Conservation (phyloP, 2,888 invertebrate genomes). For the Pseudococcus viburni region DNA sequence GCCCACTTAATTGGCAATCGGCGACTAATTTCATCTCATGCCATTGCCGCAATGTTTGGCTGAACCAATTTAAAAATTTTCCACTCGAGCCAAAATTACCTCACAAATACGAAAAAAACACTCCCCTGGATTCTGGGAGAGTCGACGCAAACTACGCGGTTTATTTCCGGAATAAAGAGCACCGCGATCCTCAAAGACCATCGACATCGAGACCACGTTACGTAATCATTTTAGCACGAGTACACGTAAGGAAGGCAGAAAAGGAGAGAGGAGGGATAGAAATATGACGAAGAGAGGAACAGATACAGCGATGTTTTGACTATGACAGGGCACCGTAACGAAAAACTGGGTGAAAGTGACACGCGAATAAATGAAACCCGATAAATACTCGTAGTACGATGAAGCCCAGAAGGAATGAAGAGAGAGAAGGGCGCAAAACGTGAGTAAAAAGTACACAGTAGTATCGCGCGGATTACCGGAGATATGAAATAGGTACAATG, state of each 20-base stretch:
- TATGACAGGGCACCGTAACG: neutral
- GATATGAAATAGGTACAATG: too few species aligned
- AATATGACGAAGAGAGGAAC: too few species aligned
- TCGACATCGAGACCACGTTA: constrained; percentile 8
- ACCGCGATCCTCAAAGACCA: neutral
- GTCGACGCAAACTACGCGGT: neutral
- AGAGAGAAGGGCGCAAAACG: neutral
- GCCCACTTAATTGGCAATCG: constrained; percentile 15
- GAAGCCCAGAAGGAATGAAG: neutral
- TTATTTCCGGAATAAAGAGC: neutral
- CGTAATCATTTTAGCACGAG: neutral
- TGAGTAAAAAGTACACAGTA: too few species aligned
- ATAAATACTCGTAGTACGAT: neutral
- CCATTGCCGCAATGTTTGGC: neutral
- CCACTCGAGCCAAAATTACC: neutral
- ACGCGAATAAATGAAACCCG: neutral
- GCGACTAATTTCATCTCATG: neutral
- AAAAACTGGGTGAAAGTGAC: constrained; percentile 22
- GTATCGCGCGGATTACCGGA: too few species aligned
- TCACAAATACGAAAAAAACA: neutral
- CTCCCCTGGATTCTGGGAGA: neutral
- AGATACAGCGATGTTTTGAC: too few species aligned
- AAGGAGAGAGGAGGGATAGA: neutral
- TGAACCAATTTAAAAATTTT: neutral
- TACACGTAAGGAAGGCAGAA: neutral